Conservation (phyloP, 2,797 vertebrate genomes). For the Odontamblyopus lacepedii region DNA sequence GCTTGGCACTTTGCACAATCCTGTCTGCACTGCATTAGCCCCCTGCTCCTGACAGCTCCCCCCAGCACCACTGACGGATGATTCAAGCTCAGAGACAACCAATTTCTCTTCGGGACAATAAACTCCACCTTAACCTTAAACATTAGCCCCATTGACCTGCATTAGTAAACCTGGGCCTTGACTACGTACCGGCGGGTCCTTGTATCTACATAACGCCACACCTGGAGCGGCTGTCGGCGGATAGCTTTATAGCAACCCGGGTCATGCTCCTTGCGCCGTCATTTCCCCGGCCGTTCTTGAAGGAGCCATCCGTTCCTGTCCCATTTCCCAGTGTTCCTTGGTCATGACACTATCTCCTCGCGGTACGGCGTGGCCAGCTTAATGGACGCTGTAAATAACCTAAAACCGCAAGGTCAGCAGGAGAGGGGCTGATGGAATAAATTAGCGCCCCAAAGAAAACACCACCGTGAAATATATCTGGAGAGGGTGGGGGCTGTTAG, state of each 20-base stretch:
- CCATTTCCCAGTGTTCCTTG: slow-evolving; percentile 32
- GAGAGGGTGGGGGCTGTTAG: slow-evolving; percentile 28
- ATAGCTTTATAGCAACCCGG: slow-evolving; percentile 31
- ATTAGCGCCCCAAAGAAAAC: slow-evolving; percentile 63
- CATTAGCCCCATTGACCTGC: not conserved
- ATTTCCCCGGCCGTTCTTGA: slow-evolving; percentile 35
- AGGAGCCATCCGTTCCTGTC: slow-evolving; percentile 23
- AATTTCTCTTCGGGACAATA: not conserved
- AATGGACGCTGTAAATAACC: slow-evolving; percentile 65
- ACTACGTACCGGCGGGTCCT: not conserved
- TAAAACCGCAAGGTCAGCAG: slow-evolving; percentile 63
- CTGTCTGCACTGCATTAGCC: not conserved
- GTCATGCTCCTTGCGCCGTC: slow-evolving; percentile 33
- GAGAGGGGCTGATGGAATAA: slow-evolving; percentile 66
- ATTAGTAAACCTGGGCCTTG: not conserved
- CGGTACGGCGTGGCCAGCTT: slow-evolving; percentile 34
- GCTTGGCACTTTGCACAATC: not conserved
- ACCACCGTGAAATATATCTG: slow-evolving; percentile 59
- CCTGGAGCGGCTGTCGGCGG: not conserved
- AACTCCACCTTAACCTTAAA: slow-evolving; percentile 1
- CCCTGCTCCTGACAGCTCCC: not conserved
- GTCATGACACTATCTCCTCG: slow-evolving; percentile 40
- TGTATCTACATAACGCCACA: not conserved
- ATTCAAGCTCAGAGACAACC: not conserved
- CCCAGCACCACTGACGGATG: not conserved